A percentile compares a stretch with the other conserved stretches of the same genome.
Evolutionary conservation across 2,113 vertebrate genomes (phyloP).

Genomic region (Numida meleagris): DNA sequence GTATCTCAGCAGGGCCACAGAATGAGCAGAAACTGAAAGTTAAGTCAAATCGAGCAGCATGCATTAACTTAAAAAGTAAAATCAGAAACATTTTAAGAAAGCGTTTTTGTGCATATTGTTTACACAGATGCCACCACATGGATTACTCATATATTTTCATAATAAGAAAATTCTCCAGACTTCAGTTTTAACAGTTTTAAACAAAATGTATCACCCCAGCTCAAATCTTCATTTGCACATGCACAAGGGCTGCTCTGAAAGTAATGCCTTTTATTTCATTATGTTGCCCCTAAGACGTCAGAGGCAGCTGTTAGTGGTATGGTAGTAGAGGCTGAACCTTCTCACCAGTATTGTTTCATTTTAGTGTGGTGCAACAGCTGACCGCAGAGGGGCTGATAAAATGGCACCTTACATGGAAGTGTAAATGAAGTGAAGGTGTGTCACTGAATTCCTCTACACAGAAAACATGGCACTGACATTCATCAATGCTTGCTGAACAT

Average conservation of each 20-base stretch:
- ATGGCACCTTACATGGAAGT: no score
- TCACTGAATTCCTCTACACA: no score
- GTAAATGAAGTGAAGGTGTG: no score
- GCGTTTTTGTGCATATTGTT: background rate
- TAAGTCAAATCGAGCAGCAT: constrained; percentile 8
- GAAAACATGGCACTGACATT: no score
- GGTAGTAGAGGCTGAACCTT: background rate
- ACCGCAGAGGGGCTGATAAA: no score
- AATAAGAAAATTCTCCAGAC: constrained; percentile 25
- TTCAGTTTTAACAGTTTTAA: constrained; percentile 54
- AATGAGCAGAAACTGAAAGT: constrained; percentile 27
- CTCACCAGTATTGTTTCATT: background rate
- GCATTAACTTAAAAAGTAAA: constrained; percentile 28
- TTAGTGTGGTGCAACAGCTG: no score
- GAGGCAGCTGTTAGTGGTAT: background rate
- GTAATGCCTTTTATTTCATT: background rate
- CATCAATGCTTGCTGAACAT: no score
- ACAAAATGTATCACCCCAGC: constrained; percentile 17
- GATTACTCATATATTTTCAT: constrained; percentile 45
- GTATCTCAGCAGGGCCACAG: background rate
- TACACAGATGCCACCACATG: constrained; percentile 15
- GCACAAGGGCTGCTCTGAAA: background rate
- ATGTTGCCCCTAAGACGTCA: background rate
- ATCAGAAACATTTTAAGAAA: background rate
- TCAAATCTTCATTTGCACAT: constrained; percentile 19